Evolutionary conservation across 2,888 invertebrate genomes (phyloP).

Genomic region (Clitarchus hookeri): DNA sequence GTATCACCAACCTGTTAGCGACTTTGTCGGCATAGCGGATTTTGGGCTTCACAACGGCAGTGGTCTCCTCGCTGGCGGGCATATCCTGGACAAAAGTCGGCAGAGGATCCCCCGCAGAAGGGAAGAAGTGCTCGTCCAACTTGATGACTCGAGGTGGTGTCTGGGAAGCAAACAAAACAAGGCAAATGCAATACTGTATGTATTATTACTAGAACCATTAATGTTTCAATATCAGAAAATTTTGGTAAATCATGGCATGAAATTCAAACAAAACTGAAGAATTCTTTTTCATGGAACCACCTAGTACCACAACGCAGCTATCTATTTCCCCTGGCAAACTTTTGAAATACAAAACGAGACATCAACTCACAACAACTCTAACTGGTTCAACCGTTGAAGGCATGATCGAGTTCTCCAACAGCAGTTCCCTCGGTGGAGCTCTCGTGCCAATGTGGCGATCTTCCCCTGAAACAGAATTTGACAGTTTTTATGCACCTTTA

Average conservation of each 20-base stretch:
- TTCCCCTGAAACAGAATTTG: conserved; percentile 57
- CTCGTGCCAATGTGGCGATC: conserved; percentile 67
- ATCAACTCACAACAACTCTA: conserved; percentile 62
- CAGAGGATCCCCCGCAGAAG: conserved; percentile 59
- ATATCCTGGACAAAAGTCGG: conserved; percentile 28
- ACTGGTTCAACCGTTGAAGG: conserved; percentile 72
- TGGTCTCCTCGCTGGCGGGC: conserved; percentile 25
- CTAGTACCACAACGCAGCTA: no score
- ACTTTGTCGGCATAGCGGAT: not conserved
- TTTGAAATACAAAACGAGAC: no score
- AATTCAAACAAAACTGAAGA: conserved; percentile 20
- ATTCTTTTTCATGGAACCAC: no score
- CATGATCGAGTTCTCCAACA: conserved; percentile 80
- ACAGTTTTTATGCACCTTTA: conserved; percentile 30
- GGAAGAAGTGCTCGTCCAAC: conserved; percentile 82
- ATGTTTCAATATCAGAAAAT: no score
- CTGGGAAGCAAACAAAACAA: conserved; percentile 53
- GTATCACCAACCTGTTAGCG: not conserved
- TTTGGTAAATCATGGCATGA: conserved; percentile 22
- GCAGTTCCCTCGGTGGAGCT: conserved; percentile 85
- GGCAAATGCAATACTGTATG: no score
- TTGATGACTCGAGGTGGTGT: conserved; percentile 90
- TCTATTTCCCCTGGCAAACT: no score
- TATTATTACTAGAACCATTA: no score
- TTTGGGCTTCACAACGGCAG: conserved; percentile 29